These are phyloP conservation scores for Lasioglossum zephyrum DNA, from an alignment of 2,888 invertebrate genomes.

Conservation along the genomic window DNA sequence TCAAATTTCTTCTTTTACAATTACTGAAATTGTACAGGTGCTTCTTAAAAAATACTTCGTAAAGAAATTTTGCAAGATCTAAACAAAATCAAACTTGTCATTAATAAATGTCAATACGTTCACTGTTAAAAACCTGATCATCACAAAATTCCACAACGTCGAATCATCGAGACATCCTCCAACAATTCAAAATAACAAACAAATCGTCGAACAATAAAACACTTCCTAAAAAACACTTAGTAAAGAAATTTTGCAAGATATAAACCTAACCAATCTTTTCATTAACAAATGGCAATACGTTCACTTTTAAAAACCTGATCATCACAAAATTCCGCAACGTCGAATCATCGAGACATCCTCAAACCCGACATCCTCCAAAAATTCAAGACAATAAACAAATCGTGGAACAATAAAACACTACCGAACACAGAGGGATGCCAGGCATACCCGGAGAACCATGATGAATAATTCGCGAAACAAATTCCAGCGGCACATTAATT, in stretches of 20 bases:
- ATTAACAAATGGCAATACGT: no score
- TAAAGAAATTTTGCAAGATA: no score
- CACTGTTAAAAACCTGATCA: no score
- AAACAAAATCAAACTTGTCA: no score
- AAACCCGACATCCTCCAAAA: neutral
- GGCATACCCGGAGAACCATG: neutral
- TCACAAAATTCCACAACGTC: neutral
- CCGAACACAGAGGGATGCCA: neutral
- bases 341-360: neutral
- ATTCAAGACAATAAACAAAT: neutral
- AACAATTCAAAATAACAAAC: neutral
- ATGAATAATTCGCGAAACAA: neutral
- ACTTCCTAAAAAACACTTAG: neutral
- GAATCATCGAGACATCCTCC: neutral
- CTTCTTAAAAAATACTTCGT: no score
- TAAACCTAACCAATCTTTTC: no score
- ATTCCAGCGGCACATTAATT: constrained; percentile 1
- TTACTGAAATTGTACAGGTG: no score
- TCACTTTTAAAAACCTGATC: no score
- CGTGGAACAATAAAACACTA: neutral
- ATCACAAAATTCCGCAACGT: neutral
- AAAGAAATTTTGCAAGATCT: no score
- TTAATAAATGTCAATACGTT: no score
- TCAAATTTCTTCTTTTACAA: no score
- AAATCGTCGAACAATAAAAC: neutral